phyloP scores from a whole-genome alignment of 2,797 vertebrate species.

The Tamandua tetradactyla region DNA sequence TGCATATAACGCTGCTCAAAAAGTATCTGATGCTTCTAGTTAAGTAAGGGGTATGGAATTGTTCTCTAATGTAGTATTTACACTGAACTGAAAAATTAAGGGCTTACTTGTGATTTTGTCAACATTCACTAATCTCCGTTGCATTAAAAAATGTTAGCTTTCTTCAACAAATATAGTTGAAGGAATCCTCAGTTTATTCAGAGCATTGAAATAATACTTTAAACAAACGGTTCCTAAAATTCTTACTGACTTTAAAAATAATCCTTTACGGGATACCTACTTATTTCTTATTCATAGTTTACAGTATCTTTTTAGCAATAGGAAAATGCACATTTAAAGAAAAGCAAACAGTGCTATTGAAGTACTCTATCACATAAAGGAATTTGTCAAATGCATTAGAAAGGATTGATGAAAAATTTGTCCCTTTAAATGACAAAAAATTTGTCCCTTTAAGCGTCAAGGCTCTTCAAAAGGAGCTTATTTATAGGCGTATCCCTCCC shows the following conservation, averaged over 20 bases:
- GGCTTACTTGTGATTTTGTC: conserved; percentile 32
- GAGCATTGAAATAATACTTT: not conserved
- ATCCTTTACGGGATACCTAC: not conserved
- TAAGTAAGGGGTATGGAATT: conserved; percentile 24
- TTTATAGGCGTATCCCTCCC: too few relatives aligned
- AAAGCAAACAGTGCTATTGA: not conserved
- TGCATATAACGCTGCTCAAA: not conserved
- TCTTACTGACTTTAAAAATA: conserved; percentile 12
- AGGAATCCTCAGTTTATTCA: not conserved
- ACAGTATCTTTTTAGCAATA: conserved; percentile 13
- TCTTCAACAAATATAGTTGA: not conserved
- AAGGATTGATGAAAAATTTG: not conserved
- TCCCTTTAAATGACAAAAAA: conserved; percentile 11
- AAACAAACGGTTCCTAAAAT: not conserved
- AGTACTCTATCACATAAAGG: not conserved
- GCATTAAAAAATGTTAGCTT: not conserved
- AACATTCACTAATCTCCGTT: not conserved
- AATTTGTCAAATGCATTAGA: not conserved
- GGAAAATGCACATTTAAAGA: not conserved
- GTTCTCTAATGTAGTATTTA: not conserved
- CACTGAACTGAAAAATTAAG: not conserved
- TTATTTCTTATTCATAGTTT: not conserved
- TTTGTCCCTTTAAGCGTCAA: conserved; percentile 3
- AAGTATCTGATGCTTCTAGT: not conserved
- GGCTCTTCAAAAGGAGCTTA: not conserved